phyloP scores from a whole-genome alignment of 2,113 vertebrate species.

The Lycaon pictus region DNA sequence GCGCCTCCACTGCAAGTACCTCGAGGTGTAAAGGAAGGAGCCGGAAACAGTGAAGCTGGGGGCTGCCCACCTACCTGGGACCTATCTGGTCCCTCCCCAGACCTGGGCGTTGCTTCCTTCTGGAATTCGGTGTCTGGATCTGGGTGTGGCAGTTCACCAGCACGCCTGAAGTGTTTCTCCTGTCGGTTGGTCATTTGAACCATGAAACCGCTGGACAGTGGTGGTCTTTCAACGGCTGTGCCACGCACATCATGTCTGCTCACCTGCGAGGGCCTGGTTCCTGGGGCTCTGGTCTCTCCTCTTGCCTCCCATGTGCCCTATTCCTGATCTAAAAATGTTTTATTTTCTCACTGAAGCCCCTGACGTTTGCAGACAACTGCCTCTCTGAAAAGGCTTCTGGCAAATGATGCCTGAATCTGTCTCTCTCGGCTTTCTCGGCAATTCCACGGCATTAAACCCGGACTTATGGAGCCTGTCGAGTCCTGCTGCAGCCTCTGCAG shows the following conservation, averaged over 20 bases:
- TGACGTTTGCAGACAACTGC: background rate
- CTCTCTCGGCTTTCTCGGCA: background rate
- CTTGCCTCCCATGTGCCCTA: rapidly evolving
- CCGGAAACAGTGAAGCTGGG: no score
- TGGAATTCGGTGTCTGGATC: rapidly evolving
- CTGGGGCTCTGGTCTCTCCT: background rate
- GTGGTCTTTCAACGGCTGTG: rapidly evolving
- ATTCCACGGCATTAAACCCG: background rate
- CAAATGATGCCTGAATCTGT: background rate
- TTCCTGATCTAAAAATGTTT: background rate
- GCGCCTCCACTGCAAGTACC: rapidly evolving
- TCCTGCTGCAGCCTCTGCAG: background rate
- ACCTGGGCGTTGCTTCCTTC: background rate
- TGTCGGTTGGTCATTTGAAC: background rate
- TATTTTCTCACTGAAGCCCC: background rate
- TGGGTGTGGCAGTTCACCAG: background rate
- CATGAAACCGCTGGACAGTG: rapidly evolving
- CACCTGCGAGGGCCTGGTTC: rapidly evolving
- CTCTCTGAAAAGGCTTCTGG: background rate
- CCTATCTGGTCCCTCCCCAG: rapidly evolving
- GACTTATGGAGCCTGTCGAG: background rate
- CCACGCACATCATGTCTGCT: rapidly evolving
- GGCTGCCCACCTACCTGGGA: rapidly evolving
- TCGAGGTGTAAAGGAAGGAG: rapidly evolving
- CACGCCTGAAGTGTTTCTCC: rapidly evolving